Evolutionary conservation across 2,888 invertebrate genomes (phyloP).

Genomic region (Tiliacea citrago): DNA sequence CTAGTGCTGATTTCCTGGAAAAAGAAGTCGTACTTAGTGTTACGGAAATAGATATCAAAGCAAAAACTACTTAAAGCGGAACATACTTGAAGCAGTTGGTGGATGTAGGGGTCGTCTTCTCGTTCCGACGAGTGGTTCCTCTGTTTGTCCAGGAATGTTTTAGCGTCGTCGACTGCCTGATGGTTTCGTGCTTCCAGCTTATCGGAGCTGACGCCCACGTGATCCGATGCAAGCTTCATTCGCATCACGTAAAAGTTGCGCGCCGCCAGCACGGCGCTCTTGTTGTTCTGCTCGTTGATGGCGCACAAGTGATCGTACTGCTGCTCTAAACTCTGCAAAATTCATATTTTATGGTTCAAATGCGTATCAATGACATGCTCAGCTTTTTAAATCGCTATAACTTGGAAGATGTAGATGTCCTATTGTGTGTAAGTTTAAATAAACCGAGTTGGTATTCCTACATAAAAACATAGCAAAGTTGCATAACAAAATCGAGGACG

Average conservation of each 20-base stretch:
- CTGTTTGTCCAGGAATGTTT: conserved; percentile 36
- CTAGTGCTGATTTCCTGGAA: conserved; percentile 57
- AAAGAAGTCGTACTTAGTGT: not conserved
- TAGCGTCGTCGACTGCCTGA: conserved; percentile 46
- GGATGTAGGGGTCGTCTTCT: conserved; percentile 42
- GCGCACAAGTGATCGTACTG: conserved; percentile 20
- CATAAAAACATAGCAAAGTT: not conserved
- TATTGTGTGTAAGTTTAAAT: not conserved
- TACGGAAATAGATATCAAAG: not conserved
- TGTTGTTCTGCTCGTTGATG: conserved; percentile 52
- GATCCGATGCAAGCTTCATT: conserved; percentile 35
- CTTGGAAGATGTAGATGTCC: not conserved
- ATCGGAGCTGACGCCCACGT: conserved; percentile 35
- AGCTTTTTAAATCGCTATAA: not conserved
- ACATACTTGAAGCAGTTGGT: conserved; percentile 50
- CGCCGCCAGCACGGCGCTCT: conserved; percentile 31
- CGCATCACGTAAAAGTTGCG: conserved; percentile 33
- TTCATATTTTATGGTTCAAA: not conserved
- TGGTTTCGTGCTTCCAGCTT: conserved; percentile 56
- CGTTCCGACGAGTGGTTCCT: conserved; percentile 43
- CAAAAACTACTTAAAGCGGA: not conserved
- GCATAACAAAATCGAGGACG: not conserved
- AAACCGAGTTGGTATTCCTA: not conserved
- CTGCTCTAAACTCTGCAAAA: conserved; percentile 41
- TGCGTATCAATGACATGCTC: not conserved